Percentiles rank a stretch among this genome's conserved stretches.
phyloP scores from a whole-genome alignment of 1,140 invertebrate species.

The Ceratosolen fusciceps region DNA sequence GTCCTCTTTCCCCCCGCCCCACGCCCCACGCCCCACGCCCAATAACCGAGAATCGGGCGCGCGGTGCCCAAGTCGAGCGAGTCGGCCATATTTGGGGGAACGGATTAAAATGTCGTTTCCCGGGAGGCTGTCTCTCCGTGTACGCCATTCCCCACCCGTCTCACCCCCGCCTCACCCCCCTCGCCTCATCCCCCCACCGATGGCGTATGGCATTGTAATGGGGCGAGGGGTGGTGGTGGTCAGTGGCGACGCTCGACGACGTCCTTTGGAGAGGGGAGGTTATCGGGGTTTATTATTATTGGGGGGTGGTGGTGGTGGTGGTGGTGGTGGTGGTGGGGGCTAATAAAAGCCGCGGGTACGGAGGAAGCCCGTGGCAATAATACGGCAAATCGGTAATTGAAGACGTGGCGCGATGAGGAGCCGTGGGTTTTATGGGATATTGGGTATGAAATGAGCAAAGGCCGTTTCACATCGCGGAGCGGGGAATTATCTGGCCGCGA shows the following conservation, averaged over 20 bases:
- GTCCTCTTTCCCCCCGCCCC: too few relatives aligned
- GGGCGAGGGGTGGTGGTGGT: not conserved
- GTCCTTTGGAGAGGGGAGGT: too few relatives aligned
- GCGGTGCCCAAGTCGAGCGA: too few relatives aligned
- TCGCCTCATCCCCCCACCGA: not conserved
- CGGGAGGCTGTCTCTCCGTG: not conserved
- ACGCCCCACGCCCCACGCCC: not conserved
- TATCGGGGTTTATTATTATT: too few relatives aligned
- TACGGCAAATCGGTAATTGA: slow-evolving; percentile 56
- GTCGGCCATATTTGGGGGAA: not conserved
- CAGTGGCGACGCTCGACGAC: not conserved
- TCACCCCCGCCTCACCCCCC: not conserved
- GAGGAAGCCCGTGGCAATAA: not conserved
- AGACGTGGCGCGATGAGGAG: slow-evolving; percentile 46
- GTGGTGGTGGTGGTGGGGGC: not conserved
- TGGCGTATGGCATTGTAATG: too few relatives aligned
- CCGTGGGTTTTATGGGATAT: slow-evolving; percentile 65
- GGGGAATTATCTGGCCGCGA: slow-evolving; percentile 66
- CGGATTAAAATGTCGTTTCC: slow-evolving; percentile 7
- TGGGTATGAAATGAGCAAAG: slow-evolving; percentile 68
- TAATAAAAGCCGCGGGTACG: not conserved
- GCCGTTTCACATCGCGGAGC: slow-evolving; percentile 66
- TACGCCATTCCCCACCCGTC: too few relatives aligned
- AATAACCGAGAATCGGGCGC: not conserved
- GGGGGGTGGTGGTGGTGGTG: not conserved